These are phyloP conservation scores for Threskiornis aethiopicus DNA, from an alignment of 2,797 vertebrate genomes.

Conservation along the genomic window DNA sequence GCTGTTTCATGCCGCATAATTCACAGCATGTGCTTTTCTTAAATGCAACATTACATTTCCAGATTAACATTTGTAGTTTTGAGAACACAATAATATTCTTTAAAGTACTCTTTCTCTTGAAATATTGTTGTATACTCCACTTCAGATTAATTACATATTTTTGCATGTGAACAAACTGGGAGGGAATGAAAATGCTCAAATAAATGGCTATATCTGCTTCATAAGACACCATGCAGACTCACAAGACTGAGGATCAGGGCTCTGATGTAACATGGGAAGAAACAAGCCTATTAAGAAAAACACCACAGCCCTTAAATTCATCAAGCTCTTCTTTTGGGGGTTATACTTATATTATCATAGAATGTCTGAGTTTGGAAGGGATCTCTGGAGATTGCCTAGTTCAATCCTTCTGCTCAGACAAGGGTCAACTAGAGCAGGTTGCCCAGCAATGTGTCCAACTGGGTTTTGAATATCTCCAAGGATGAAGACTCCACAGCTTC, in stretches of 20 bases:
- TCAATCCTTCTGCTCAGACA: neutral
- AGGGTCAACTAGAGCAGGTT: neutral
- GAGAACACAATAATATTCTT: neutral
- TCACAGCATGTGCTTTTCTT: neutral
- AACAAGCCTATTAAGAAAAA: neutral
- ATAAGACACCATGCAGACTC: neutral
- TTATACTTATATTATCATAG: neutral
- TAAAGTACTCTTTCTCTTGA: neutral
- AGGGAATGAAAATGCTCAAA: neutral
- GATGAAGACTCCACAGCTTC: neutral
- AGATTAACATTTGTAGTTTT: neutral
- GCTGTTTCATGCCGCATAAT: neutral
- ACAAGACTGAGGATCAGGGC: neutral
- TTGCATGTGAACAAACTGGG: neutral
- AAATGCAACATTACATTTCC: neutral
- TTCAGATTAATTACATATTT: neutral
- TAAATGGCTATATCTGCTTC: neutral
- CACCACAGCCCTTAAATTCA: neutral
- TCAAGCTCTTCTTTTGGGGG: neutral
- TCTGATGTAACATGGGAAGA: neutral
- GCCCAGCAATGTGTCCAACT: neutral
- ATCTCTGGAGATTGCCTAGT: neutral
- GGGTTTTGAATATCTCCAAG: neutral
- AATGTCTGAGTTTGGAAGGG: neutral
- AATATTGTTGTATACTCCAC: neutral